Evolutionary conservation across 2,113 vertebrate species (phyloP), one percentile per base, ranked within the genome.

Genomic region (Anas platyrhynchos): DNA sequence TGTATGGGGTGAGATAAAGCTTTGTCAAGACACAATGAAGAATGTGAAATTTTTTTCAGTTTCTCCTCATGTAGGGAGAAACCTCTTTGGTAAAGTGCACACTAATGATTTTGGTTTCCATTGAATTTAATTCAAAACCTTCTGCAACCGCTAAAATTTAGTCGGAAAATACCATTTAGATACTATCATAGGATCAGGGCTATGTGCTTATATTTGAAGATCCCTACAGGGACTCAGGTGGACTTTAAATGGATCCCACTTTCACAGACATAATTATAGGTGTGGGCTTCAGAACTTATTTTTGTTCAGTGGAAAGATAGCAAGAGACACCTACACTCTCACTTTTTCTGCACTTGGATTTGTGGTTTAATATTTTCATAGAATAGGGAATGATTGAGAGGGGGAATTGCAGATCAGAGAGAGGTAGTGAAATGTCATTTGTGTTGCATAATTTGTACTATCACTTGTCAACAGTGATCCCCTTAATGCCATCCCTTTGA

Each of bases 371-470:
- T 94, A 88, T 92, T 97, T 98, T 97, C 89, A 84, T 93, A 96
- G 94, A 97, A 96, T 69, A 92, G 97, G 92, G 93, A 96, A 87
- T 97, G 97, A 97, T 94, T 93, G 96, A 97, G 94, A 97, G 96
- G 94, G 95, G 96, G 96, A 98, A 98, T 96, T 97, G 97, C 95
- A 97, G 96, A 97, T 98, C 97, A 98, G 97, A 97, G 96, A 95
- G 92, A 97, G 96, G 95, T 93, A 95, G 96, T 48, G 92, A 97
- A 97, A 98, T 98, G 98, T 98, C 98, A 98, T 97, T 97, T 96
- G 96, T 97, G 96, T 98, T 98, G 97, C 98, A 98, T 98, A 98
- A 98, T 98, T 98, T 98, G 98, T 97, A 96, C 97, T 95, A 98
- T 98, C 97, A 94, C 96, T 98, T 98, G 98, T 98, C 98, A 98